Percentiles rank a stretch among this genome's conserved stretches.
Conservation (phyloP, 92 coral and sea anemone species). For the Ricordea florida region DNA sequence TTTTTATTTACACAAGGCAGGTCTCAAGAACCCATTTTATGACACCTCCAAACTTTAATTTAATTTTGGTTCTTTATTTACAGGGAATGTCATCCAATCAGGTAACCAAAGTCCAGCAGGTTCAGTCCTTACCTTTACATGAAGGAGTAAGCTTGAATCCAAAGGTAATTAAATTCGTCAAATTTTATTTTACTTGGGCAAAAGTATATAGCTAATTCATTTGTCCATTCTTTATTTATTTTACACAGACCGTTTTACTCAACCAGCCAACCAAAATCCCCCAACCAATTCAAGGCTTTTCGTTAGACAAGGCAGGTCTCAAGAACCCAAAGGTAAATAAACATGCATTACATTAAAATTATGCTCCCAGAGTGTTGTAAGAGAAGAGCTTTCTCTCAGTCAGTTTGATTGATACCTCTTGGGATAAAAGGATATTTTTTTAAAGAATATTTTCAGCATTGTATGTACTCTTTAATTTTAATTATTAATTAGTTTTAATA, state of each 20-base stretch:
- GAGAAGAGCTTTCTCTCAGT: neutral
- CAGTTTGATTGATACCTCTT: neutral
- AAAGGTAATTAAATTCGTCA: no score
- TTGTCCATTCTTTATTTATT: neutral
- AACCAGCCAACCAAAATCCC: neutral
- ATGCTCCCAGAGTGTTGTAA: neutral
- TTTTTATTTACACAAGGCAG: no score
- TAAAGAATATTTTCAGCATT: neutral
- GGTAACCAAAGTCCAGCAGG: no score
- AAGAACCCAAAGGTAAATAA: neutral
- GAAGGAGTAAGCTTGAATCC: no score
- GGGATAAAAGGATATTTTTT: neutral
- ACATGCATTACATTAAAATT: neutral
- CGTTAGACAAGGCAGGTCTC: neutral
- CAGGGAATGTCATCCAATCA: no score
- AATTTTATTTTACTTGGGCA: no score
- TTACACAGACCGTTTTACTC: neutral
- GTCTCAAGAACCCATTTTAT: no score
- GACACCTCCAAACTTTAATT: no score
- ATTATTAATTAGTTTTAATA: neutral
- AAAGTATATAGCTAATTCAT: neutral
- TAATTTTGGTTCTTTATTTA: no score
- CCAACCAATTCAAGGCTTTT: neutral
- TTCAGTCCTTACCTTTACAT: no score
- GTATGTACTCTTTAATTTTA: neutral